Evolutionary conservation across 2,888 invertebrate genomes (phyloP).

Genomic region (Oscheius sp.): DNA sequence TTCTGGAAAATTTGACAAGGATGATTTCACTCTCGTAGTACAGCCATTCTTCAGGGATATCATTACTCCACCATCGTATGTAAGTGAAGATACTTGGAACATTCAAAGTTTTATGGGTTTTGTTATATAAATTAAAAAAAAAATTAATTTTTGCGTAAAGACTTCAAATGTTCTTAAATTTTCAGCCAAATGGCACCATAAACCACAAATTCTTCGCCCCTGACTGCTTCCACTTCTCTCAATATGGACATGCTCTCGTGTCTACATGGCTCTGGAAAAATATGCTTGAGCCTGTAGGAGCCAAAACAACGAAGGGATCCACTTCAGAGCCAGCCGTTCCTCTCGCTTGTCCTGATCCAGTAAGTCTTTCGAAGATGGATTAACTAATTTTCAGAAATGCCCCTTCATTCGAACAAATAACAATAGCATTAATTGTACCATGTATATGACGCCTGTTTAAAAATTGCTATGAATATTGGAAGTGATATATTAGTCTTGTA

Average conservation of each 20-base stretch:
- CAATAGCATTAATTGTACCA: constrained; percentile 51
- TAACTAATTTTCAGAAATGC: constrained; percentile 40
- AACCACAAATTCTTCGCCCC: constrained; percentile 55
- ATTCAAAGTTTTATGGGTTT: neutral
- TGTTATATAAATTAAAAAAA: neutral
- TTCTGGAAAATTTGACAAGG: constrained; percentile 49
- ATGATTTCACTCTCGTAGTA: constrained; percentile 60
- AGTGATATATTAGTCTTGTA: too few species aligned
- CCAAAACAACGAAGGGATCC: constrained; percentile 47
- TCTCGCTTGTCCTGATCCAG: constrained; percentile 57
- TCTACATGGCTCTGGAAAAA: constrained; percentile 60
- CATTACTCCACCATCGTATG: constrained; percentile 47
- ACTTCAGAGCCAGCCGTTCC: constrained; percentile 42
- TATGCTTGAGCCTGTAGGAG: constrained; percentile 56
- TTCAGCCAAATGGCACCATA: constrained; percentile 4
- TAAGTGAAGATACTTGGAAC: constrained; percentile 11
- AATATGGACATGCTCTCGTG: constrained; percentile 57
- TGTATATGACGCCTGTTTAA: constrained; percentile 54
- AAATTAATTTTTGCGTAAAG: neutral
- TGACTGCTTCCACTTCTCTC: constrained; percentile 66
- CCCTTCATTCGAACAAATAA: constrained; percentile 54
- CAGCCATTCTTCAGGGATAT: constrained; percentile 60
- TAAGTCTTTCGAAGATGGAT: constrained; percentile 14
- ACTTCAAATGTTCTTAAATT: too few species aligned
- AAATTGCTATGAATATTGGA: too few species aligned